Base-by-base conservation (phyloP, 2,888 invertebrate genomes). In the Danaus chrysippus region DNA sequence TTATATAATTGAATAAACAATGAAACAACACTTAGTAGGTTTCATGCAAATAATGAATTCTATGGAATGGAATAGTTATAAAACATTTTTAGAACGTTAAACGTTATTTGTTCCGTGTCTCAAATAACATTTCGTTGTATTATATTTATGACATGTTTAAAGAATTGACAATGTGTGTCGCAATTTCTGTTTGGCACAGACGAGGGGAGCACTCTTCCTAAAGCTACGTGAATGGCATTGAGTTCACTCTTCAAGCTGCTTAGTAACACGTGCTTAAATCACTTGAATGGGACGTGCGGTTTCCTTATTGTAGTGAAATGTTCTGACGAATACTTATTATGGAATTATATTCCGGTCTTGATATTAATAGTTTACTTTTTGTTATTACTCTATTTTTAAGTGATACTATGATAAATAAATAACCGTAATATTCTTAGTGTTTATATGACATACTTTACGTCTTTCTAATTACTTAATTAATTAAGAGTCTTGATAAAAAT, bases 261-360 rank as follows among this genome's bases (percentile, higher is more conserved):
- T 49, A 49, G 49, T 49, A 49, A 49, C 49, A 49, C 49, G 54
- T 59, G 63, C 59, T 61, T 66, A 66, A 66, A 66, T 66, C 66
- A 66, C 66, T 64, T 59, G 57, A 66, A 66, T 66, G 63, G 62
- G 64, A 66, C 66, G 54, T 56, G 66, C 57, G 53, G 63, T 61
- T 66, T 63, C 66, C 63, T 66, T 66, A 66, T 66, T 61, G 66
- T 56, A 49, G 17, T 17, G 17, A 49, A 17, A 56, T 58, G 61
- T 54, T 56, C 61, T 56, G 61, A 56, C 61, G 46, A 54, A 23
- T 59, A 66, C 64, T 61, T 66, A 66, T 54, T 44, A 57, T 43
- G 49, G 17, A 49, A 17, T 49, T 49, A 17, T 17, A 17, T 49
- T 49, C 23, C 23, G 23, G 23, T 34, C 23, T 34, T 34, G 23